Base-by-base conservation (phyloP, 2,113 vertebrate genomes). In the Miniopterus natalensis region DNA sequence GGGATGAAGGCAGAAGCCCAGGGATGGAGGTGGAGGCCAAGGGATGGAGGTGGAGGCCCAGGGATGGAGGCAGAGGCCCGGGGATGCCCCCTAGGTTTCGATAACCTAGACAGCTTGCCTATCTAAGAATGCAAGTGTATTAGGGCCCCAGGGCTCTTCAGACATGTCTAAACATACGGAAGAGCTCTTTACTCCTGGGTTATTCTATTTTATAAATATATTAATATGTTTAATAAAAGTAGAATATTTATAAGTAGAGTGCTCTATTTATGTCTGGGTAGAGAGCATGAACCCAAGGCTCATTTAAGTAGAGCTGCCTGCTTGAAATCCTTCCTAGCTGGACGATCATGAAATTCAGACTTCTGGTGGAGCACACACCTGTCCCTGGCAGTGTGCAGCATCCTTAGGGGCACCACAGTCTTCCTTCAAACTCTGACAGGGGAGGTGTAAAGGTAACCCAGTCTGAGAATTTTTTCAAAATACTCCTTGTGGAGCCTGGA, bases 371-470 rank as follows among this genome's bases (percentile, higher is more conserved):
- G 17, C 7, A 2, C 51, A 21, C 9, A 51, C 31, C 42, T 29
- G 27, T 3, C 7, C 53, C 27, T 2, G 25, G 75, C 5, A 10
- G 10, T 2, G 0, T 0, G 2, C 1, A 6, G 88, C 59, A 8
- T 36, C 31, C 47, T 7, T 5, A 21, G 11, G 18, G 65, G 31
- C 15, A 27, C 49, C 18, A 6, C 7, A 6, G 25, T 36, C 68
- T 55, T 17, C 36, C 23, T 59, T 71, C 25, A 10, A 5, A 31
- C 36, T 9, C 73, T 36, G 70, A 51, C 14, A 21, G 1, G 8
- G 65, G 29, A n/a, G 27, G 15, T 36, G 12, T 20, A 27, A 36
- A 7, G 45, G 42, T 2, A 3, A 51, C 51, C 36, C 27, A 5
- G 2, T 51, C 90, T n/a, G 42, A 66, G 57, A 45, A 20, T 1